These are phyloP conservation scores for Orientallactaga sibirica DNA, from an alignment of 2,797 vertebrate genomes.

Conservation along the genomic window DNA sequence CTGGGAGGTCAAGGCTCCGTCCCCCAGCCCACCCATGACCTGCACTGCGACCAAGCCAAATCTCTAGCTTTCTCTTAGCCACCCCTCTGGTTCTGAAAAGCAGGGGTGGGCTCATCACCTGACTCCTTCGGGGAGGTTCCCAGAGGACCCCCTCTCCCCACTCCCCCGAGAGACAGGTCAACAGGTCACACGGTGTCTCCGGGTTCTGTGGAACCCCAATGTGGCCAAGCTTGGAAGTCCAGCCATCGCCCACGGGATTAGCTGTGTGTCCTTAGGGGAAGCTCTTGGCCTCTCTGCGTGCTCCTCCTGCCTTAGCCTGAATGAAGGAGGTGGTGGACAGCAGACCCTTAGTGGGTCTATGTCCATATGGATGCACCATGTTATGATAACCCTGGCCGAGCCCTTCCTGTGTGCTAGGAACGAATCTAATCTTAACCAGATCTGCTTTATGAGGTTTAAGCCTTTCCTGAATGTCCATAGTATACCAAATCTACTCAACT, in stretches of 20 bases:
- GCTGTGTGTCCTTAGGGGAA: not conserved
- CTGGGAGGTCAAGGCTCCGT: not conserved
- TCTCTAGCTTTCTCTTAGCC: not conserved
- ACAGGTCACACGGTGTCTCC: fast-evolving
- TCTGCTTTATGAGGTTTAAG: not conserved
- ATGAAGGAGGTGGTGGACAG: fast-evolving
- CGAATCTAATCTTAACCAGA: not conserved
- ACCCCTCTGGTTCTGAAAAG: not conserved
- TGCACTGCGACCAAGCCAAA: not conserved
- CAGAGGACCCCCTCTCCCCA: not conserved
- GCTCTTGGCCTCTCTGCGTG: not conserved
- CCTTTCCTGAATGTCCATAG: not conserved
- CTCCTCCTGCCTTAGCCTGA: not conserved
- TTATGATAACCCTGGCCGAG: fast-evolving
- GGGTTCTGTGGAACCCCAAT: too few species aligned
- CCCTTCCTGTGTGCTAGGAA: not conserved
- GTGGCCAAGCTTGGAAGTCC: not conserved
- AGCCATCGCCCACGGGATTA: fast-evolving
- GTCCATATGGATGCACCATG: fast-evolving
- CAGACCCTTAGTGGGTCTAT: fast-evolving
- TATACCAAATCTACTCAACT: not conserved
- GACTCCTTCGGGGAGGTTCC: not conserved
- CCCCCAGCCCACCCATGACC: not conserved
- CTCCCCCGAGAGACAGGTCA: too few species aligned
- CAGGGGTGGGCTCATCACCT: fast-evolving